Evolutionary conservation across 2,888 invertebrate genomes (phyloP), one percentile per base, ranked within the genome.

Genomic region (Balanococcus diminutus): DNA sequence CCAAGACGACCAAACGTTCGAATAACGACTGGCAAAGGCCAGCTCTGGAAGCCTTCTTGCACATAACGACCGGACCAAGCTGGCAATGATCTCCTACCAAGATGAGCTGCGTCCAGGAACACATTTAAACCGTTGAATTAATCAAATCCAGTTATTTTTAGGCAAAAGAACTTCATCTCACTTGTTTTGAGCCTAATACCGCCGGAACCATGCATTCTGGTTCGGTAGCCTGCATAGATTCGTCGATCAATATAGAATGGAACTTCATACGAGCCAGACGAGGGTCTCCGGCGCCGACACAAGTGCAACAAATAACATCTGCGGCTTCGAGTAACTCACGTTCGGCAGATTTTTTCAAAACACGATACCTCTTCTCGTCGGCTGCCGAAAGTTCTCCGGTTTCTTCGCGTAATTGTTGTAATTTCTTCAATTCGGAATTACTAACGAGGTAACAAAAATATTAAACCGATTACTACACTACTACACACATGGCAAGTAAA

Each of bases 121-220:
- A 14, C 25, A 72, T 6, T 72, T 51, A 11, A 81, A 39, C 36
- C 2, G 1, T 28, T 11, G 14, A 16, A 28, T n/a, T 28, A 19
- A 31, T 83, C 22, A 8, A 56, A 9, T 56, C 1, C 4, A 36
- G 4, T 36, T 36, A 6, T 1, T 56, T 19, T 56, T 22, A 36
- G n/a, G 2, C 8, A 0, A 56, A 56, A 22, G 6, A 22, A 4
- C 22, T 19, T 28, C 86, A 19, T 82, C 9, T 87, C 88, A 91
- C 91, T 90, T 99, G 99, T 88, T 98, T 94, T 8, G 98, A 98
- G 14, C 99, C 99, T 4, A 99, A 92, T 0, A 99, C 98, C 0
- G 99, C 98, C 0, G 99, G 98, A 22, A 99, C 99, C 98, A 99
- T 98, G 89, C 98, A 98, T 89, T 99, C 98, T 0, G 98, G 98